Evolutionary conservation across 30 jellyfish, hydroid and myxozoan species (phyloP), one percentile per base, ranked within the genome.

Genomic region (Nemopilema nomurai): DNA sequence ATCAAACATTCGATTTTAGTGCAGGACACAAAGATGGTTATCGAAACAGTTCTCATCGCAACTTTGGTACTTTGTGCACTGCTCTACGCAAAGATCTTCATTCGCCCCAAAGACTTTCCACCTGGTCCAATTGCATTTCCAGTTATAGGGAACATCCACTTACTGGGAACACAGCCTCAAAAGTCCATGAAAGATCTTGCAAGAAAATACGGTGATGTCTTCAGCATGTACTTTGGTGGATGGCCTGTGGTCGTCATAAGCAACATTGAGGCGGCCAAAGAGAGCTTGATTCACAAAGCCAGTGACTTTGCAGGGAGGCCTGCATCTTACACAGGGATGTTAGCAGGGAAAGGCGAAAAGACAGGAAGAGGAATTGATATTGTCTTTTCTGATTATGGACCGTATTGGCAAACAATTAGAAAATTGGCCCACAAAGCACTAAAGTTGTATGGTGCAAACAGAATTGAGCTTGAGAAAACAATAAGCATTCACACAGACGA

Each of bases 221-320:
- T 83, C 65, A 83, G 91, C 52, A 23, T 83, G n/a, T 83, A 13
- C 57, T 83, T 83, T 30, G 91, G 91, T 32, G 91, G 91, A 8
- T 72, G 62, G 33, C 73, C 65, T 28, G 91, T 71, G 1, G 91
- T 83, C 32, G 51, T 83, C 28, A 62, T 83, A 1, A 69, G 64
- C 62, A 70, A 52, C 50, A 71, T 83, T 64, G 91, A 83, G 20
- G 71, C 91, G 6, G 91, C 91, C 50, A 83, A 71, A 30, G 91
- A 83, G 51, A 76, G 85, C 7, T 69, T 83, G 80, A 74, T 87
- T 51, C 78, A 76, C 18, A 77, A 72, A 32, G 71, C 79, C n/a
- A 66, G 74, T 1, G 89, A 73, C 49, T 89, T 80, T 89, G 96
- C 96, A 24, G 92, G 92, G 19, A 73, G 92, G 71, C 96, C 96